A percentile compares a stretch with the other conserved stretches of the same genome.
phyloP scores from a whole-genome alignment of 2,113 vertebrate genomes.

The Lepus timidus region DNA sequence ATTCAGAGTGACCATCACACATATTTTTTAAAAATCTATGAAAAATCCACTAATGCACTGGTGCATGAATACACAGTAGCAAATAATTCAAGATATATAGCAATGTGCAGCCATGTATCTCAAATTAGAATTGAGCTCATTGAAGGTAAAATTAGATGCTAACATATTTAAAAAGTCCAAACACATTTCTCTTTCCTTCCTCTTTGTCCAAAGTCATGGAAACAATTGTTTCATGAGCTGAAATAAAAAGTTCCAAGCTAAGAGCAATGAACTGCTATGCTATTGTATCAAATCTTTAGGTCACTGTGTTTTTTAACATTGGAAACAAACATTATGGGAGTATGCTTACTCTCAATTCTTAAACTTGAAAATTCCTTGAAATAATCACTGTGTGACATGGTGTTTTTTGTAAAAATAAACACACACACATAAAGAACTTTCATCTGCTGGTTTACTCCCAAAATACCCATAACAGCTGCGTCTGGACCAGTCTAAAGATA shows the following conservation, averaged over 20 bases:
- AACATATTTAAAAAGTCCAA: slow-evolving; percentile 79
- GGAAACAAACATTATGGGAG: slow-evolving; percentile 48
- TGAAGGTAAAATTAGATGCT: slow-evolving; percentile 82
- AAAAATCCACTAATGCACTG: slow-evolving; percentile 78
- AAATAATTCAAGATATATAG: slow-evolving; percentile 82
- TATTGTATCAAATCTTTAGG: slow-evolving; percentile 17
- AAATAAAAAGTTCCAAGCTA: slow-evolving; percentile 65
- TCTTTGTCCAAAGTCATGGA: slow-evolving; percentile 77
- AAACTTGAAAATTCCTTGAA: not conserved
- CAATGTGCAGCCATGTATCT: slow-evolving; percentile 63
- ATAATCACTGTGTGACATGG: not conserved
- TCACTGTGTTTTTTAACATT: slow-evolving; percentile 9
- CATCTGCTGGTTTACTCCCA: too few relatives aligned
- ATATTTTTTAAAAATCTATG: slow-evolving; percentile 80
- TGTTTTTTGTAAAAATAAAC: too few relatives aligned
- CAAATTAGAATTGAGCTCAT: slow-evolving; percentile 82
- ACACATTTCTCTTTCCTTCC: slow-evolving; percentile 52
- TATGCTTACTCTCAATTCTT: not conserved
- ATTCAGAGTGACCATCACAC: slow-evolving; percentile 70
- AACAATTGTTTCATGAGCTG: slow-evolving; percentile 75
- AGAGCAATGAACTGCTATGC: not conserved
- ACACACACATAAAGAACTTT: too few relatives aligned
- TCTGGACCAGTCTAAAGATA: too few relatives aligned
- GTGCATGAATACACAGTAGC: slow-evolving; percentile 64
- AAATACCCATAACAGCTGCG: too few relatives aligned